These are phyloP conservation scores for Ischnura elegans DNA, from an alignment of 2,888 invertebrate species.

Conservation along the genomic window DNA sequence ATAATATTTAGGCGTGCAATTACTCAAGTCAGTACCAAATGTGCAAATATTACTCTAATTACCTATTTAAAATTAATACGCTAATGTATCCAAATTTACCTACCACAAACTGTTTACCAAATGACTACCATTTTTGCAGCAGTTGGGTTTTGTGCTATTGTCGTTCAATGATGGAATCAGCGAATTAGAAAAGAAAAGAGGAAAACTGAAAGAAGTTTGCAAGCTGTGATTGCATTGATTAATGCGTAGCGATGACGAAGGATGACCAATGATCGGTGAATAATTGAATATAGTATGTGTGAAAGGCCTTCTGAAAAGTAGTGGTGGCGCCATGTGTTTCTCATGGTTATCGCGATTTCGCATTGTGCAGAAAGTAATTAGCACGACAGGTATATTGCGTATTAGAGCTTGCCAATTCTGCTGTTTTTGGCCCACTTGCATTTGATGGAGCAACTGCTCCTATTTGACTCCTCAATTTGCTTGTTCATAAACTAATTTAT, in stretches of 20 bases:
- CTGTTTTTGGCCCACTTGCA: too few species aligned
- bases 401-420: too few species aligned
- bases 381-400: too few species aligned
- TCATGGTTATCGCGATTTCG: too few species aligned
- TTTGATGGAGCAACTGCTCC: too few species aligned
- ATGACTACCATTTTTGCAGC: slow-evolving; percentile 15
- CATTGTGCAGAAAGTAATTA: too few species aligned
- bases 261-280: background rate
- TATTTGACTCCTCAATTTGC: too few species aligned
- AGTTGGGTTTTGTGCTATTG: background rate
- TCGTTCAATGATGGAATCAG: background rate
- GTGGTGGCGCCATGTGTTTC: too few species aligned
- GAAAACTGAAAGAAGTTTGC: background rate
- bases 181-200: background rate
- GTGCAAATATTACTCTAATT: background rate
- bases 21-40: background rate
- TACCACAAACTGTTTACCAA: background rate
- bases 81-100: background rate
- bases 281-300: too few species aligned
- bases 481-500: too few species aligned
- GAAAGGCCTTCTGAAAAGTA: too few species aligned
- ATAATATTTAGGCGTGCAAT: background rate
- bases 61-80: background rate
- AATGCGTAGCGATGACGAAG: background rate
- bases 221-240: background rate